Conservation (phyloP, 2,888 invertebrate genomes). For the Papilio gigon region DNA sequence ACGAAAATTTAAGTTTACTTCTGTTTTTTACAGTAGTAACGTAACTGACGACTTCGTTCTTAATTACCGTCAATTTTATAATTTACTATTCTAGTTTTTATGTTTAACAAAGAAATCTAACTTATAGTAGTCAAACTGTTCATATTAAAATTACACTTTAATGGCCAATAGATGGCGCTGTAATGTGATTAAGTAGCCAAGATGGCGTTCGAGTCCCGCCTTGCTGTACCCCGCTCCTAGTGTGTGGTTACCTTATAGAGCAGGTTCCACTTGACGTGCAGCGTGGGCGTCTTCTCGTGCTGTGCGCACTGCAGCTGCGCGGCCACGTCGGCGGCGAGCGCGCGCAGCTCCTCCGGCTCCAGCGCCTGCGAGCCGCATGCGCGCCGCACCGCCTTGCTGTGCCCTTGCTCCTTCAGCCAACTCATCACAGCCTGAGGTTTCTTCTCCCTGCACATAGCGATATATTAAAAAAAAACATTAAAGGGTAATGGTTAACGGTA, state of each 20-base stretch:
- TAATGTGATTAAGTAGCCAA: background rate
- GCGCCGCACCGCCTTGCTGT: slow-evolving; percentile 82
- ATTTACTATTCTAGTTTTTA: too few species aligned
- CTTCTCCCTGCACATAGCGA: slow-evolving; percentile 56
- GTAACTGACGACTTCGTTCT: too few species aligned
- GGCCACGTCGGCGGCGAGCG: slow-evolving; percentile 63
- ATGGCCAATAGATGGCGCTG: background rate
- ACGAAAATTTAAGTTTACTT: too few species aligned
- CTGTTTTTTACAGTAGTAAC: too few species aligned
- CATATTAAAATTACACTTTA: too few species aligned
- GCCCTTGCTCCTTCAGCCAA: slow-evolving; percentile 89
- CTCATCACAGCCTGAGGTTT: slow-evolving; percentile 78
- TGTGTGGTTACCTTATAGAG: slow-evolving; percentile 85
- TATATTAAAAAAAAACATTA: background rate
- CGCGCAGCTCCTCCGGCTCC: slow-evolving; percentile 84
- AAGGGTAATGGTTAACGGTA: background rate
- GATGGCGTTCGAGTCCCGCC: too few species aligned
- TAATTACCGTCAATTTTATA: too few species aligned
- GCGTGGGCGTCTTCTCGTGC: slow-evolving; percentile 79
- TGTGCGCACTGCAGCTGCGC: slow-evolving; percentile 59
- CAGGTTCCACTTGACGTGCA: slow-evolving; percentile 91
- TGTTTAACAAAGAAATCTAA: too few species aligned
- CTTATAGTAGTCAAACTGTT: too few species aligned
- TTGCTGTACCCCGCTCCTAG: too few species aligned
- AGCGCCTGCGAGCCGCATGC: slow-evolving; percentile 87